phyloP scores from a whole-genome alignment of 2,797 vertebrate genomes.

The Somateria mollissima region DNA sequence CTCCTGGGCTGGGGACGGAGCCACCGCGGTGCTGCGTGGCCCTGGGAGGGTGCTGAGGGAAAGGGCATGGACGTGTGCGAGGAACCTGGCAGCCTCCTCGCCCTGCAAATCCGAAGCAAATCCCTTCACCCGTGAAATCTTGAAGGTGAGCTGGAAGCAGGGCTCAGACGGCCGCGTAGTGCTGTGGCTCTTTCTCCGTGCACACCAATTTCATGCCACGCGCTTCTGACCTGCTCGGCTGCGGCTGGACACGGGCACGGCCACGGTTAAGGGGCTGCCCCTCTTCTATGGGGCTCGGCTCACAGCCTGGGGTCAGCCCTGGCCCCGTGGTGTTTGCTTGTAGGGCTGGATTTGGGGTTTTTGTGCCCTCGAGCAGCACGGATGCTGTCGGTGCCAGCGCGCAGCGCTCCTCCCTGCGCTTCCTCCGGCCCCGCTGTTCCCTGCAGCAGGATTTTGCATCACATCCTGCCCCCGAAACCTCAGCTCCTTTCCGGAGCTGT shows the following conservation, averaged over 20 bases:
- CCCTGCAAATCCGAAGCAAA: background rate
- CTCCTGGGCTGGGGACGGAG: background rate
- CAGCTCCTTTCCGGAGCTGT: background rate
- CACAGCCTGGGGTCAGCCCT: accelerated
- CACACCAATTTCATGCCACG: accelerated
- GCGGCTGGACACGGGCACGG: background rate
- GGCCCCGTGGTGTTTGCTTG: accelerated
- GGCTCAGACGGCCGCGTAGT: accelerated
- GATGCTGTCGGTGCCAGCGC: background rate
- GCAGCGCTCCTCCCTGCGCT: background rate
- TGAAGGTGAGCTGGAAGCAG: background rate
- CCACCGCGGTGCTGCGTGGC: background rate
- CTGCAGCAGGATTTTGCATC: background rate
- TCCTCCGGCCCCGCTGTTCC: accelerated
- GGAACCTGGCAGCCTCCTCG: accelerated
- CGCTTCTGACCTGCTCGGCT: background rate
- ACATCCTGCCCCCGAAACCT: background rate
- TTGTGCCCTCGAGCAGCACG: background rate
- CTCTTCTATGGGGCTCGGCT: background rate
- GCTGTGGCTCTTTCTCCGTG: accelerated
- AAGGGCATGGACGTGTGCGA: background rate
- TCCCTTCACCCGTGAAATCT: accelerated
- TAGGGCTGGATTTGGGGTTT: background rate
- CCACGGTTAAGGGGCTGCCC: background rate
- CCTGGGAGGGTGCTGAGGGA: background rate